Percentiles rank a stretch among this genome's conserved stretches.
Conservation (phyloP, 2,888 invertebrate species). For the Drosophila atroscutellata region DNA sequence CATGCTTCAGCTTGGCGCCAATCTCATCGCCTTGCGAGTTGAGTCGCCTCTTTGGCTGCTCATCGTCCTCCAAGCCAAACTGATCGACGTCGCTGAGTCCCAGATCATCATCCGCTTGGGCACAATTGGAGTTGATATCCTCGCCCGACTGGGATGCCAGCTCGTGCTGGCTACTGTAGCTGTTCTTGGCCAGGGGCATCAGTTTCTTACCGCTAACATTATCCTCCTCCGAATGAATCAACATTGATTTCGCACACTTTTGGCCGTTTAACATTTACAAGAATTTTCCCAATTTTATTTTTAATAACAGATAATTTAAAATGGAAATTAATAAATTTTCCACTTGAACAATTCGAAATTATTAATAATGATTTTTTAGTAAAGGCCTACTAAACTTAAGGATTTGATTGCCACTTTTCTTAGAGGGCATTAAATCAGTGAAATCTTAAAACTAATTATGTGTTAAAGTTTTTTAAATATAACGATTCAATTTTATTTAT, state of each 20-base stretch:
- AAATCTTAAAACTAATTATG: neutral
- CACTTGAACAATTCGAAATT: conserved; percentile 34
- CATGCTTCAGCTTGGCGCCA: conserved; percentile 70
- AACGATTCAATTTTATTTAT: neutral
- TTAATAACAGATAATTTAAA: conserved; percentile 71
- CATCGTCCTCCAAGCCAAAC: conserved; percentile 21
- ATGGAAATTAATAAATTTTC: conserved; percentile 61
- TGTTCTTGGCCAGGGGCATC: conserved; percentile 16
- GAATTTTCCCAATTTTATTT: conserved; percentile 43
- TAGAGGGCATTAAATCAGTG: too few relatives aligned
- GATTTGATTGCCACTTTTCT: neutral
- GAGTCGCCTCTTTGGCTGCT: neutral
- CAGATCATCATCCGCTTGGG: conserved; percentile 24
- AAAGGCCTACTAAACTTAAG: conserved; percentile 51
- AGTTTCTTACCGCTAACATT: conserved; percentile 19
- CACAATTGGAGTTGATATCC: conserved; percentile 18
- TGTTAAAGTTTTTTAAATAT: neutral
- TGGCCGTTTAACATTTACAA: conserved; percentile 50
- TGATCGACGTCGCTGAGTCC: conserved; percentile 33
- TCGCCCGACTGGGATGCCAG: conserved; percentile 28
- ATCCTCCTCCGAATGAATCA: conserved; percentile 53
- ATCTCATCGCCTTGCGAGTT: conserved; percentile 45
- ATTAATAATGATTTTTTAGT: conserved; percentile 17
- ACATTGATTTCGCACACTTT: conserved; percentile 47
- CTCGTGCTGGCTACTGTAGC: conserved; percentile 31